Conservation (phyloP, 2,113 vertebrate species). For the Furnarius figulus region DNA sequence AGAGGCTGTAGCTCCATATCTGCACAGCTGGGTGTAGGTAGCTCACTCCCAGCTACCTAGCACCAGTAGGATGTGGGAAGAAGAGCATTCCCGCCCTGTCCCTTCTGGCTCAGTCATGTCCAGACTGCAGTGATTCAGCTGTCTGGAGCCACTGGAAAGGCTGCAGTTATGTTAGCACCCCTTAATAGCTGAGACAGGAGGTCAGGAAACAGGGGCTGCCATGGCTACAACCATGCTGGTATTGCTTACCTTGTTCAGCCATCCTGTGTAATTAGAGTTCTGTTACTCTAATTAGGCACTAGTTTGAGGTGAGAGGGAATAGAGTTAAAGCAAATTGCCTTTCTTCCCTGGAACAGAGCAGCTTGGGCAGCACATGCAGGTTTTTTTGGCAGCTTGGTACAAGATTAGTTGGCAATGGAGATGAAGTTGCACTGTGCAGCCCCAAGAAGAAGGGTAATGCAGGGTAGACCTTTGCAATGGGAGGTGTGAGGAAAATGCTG, state of each 20-base stretch:
- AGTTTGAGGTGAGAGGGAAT: background rate
- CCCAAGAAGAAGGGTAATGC: background rate
- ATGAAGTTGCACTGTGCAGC: background rate
- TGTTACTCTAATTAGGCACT: background rate
- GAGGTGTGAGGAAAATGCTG: background rate
- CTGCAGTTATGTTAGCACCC: background rate
- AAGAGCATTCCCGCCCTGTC: background rate
- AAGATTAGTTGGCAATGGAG: background rate
- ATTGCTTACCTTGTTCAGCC: background rate
- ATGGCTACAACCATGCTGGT: background rate
- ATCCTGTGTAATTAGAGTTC: background rate
- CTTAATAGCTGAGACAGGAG: background rate
- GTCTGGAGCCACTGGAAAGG: background rate
- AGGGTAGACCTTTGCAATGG: background rate
- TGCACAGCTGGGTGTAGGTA: constrained; percentile 55
- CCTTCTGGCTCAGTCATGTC: background rate
- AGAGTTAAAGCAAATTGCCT: background rate
- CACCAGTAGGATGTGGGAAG: constrained; percentile 23
- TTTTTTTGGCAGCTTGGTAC: background rate
- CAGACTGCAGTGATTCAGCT: background rate
- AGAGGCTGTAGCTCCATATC: background rate
- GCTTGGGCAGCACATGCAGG: background rate
- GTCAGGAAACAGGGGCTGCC: background rate
- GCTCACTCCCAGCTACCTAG: background rate
- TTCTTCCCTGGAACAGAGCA: background rate